phyloP scores from a whole-genome alignment of 2,888 invertebrate genomes.

The Salpingus planirostris region DNA sequence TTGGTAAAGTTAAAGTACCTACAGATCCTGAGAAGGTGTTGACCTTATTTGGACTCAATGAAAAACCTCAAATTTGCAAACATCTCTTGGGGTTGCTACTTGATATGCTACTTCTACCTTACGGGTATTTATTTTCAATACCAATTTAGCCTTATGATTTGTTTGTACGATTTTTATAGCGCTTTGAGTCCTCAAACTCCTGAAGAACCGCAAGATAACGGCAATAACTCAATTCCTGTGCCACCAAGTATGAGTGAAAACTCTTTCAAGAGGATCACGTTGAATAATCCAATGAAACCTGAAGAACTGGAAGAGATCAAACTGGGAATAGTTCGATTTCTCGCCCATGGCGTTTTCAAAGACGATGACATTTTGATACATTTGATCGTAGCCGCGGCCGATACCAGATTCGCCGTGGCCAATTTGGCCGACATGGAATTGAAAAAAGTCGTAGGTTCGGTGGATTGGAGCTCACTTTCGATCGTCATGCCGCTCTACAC shows the following conservation, averaged over 20 bases:
- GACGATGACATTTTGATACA: conserved; percentile 67
- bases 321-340: conserved; percentile 71
- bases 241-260: conserved; percentile 71
- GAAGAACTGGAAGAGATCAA: conserved; percentile 78
- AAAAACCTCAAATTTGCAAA: conserved; percentile 59
- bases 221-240: conserved; percentile 41
- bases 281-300: conserved; percentile 61
- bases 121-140: conserved; percentile 53
- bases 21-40: conserved; percentile 54
- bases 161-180: neutral
- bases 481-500: conserved; percentile 69
- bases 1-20: conserved; percentile 63
- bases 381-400: conserved; percentile 77
- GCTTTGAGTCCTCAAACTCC: neutral
- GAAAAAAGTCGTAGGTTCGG: conserved; percentile 62
- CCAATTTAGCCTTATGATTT: too few relatives aligned
- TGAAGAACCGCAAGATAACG: neutral
- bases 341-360: conserved; percentile 68
- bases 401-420: conserved; percentile 81
- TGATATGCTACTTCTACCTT: conserved; percentile 77
- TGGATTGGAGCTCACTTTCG: conserved; percentile 67
- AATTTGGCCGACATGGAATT: conserved; percentile 79
- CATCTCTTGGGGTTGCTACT: conserved; percentile 68
- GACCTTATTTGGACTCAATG: conserved; percentile 59
- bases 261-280: conserved; percentile 66